Conservation (phyloP, 2,888 invertebrate species). For the Exephanes ischioxanthus region DNA sequence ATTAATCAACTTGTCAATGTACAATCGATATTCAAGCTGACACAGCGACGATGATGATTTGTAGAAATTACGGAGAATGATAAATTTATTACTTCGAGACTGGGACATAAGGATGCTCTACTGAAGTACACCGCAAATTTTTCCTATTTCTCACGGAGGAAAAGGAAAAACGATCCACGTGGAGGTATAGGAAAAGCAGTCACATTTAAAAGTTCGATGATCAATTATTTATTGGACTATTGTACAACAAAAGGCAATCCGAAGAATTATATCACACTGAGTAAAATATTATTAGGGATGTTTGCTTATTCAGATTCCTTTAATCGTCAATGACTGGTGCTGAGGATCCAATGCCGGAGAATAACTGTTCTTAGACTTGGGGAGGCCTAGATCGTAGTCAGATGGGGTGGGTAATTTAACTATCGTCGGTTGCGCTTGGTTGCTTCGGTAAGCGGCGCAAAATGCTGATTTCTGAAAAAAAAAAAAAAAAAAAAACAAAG, state of each 20-base stretch:
- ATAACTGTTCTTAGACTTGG: too few relatives aligned
- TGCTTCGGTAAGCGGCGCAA: conserved; percentile 5
- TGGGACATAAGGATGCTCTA: conserved; percentile 55
- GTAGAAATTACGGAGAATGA: too few relatives aligned
- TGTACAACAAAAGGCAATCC: background rate
- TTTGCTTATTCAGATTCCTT: too few relatives aligned
- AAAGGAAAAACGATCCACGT: background rate
- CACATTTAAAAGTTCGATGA: background rate
- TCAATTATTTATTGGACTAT: background rate
- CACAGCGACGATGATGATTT: too few relatives aligned
- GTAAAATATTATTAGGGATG: background rate
- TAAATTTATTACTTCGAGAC: background rate
- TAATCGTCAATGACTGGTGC: too few relatives aligned
- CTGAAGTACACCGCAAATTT: conserved; percentile 38
- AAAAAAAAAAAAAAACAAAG: background rate
- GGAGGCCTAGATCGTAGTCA: too few relatives aligned
- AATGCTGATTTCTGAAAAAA: conserved; percentile 38
- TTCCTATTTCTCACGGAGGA: background rate
- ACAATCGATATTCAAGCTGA: too few relatives aligned
- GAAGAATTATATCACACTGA: background rate
- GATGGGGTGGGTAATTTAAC: background rate
- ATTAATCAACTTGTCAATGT: too few relatives aligned
- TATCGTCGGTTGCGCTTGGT: background rate
- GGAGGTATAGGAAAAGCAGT: background rate
- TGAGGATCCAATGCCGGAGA: too few relatives aligned